Evolutionary conservation across 1,140 invertebrate genomes (phyloP), one percentile per base, ranked within the genome.

Genomic region (Batillaria attramentaria): DNA sequence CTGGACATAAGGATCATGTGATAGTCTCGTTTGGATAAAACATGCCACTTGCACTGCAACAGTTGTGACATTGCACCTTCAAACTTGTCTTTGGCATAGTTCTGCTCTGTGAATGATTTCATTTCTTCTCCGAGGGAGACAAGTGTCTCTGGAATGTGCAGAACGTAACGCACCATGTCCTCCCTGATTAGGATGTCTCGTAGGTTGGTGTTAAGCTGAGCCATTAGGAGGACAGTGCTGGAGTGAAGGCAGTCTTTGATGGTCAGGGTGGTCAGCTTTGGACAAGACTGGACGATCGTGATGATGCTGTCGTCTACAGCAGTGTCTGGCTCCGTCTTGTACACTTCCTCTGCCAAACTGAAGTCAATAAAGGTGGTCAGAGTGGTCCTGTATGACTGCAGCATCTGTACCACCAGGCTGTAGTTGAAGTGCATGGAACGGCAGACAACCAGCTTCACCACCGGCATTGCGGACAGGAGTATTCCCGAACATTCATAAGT

Each of bases 221-320:
- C 43, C 31, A 74, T 60, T 24, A 74, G 50, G 41, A 74, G 33
- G 16, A 74, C 20, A 10, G 72, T 74, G 50, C 72, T 74, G 37
- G 35, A 41, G 35, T 37, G 39, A 13, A 74, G 33, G 3, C 33
- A 16, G 39, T 43, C 46, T 13, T 28, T 43, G 35, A 50, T 31
- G 13, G 46, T 50, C 16, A 74, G 13, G 24, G 50, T 74, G 50
- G 6, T n/a, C 0, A 74, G 72, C 39, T 57, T 60, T 33, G 72
- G 31, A 57, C 72, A 74, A 35, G 28, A 35, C 31, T 60, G 46
- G 33, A 74, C 33, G 28, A 74, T 60, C 3, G 16, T 60, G 28
- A 74, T 24, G 28, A 60, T 37, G 39, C 20, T 33, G 24, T 18
- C 20, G 31, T 74, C 50, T 1, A 37, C 66, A 3, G 8, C 37